Evolutionary conservation across 2,797 vertebrate genomes (phyloP), one percentile per base, ranked within the genome.

Genomic region (Parauchenoglanis punctatus): DNA sequence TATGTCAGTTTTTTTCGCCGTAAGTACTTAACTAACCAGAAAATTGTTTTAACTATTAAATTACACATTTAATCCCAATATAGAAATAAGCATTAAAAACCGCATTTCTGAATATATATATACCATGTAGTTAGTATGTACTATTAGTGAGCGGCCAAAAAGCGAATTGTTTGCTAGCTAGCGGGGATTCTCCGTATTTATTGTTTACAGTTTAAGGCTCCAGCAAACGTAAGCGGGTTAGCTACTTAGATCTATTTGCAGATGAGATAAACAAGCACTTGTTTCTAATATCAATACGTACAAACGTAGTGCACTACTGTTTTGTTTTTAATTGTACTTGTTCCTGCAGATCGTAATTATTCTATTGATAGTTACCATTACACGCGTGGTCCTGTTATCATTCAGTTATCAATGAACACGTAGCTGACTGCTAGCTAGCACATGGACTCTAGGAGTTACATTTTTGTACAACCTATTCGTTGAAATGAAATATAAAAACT

Each of bases 141-240:
- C 11, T 35, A 7, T 15, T 67, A 54, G 20, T 28, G 3, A 11
- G 1, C 54, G 7, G 20, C 85, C 35, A 56, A n/a, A 25, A 35
- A 56, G 68, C 46, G 76, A 83, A 20, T 44, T 76, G 25, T 54
- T 80, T 83, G 81, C 68, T 76, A 81, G 81, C 68, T 76, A 82
- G n/a, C 49, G 46, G 11, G 52, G 28, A 35, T 28, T 84, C 52
- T 0, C 61, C 17, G 1, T 82, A 77, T 91, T 44, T 1, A 67
- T 54, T 18, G 8, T 23, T 83, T 52, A n/a, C 82, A 87, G 59
- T 8, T 23, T 75, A 25, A 44, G 44, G 31, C 23, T 89, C n/a
- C 12, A 81, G 76, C 31, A 49, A 46, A 40, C 10, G 12, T 63
- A 75, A 85, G 52, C 46, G 56, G 44, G 31, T 44, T 59, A 65